phyloP scores from a whole-genome alignment of 2,113 vertebrate species.

The Lipotes vexillifer region DNA sequence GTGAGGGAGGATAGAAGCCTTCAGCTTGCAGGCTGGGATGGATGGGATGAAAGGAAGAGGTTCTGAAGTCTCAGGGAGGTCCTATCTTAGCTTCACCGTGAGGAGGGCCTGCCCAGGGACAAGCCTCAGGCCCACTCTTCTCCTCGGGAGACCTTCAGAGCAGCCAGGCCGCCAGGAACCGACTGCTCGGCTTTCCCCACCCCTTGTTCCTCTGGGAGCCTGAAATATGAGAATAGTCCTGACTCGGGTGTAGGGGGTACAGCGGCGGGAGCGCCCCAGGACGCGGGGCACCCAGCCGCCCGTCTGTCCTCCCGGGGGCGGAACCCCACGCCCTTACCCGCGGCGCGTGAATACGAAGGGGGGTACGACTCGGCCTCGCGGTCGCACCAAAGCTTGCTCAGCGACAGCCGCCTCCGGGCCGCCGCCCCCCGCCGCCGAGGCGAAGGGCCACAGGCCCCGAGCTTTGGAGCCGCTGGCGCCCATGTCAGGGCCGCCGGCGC shows the following conservation, averaged over 20 bases:
- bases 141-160: not conserved
- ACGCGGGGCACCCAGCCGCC: not conserved
- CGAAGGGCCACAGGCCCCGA: conserved; percentile 91
- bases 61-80: not conserved
- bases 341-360: conserved; percentile 93
- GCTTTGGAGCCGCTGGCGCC: conserved; percentile 92
- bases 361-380: conserved; percentile 84
- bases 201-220: not conserved
- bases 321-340: conserved; percentile 80
- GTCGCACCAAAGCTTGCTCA: conserved; percentile 88
- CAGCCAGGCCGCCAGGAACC: not conserved
- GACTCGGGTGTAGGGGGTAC: not conserved
- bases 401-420: conserved; percentile 74
- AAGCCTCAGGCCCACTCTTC: not conserved
- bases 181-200: not conserved
- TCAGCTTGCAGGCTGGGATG: not conserved
- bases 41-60: not conserved
- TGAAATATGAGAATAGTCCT: not conserved
- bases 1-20: not conserved
- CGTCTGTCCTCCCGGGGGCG: not conserved
- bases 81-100: not conserved
- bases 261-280: too few species aligned
- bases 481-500: conserved; percentile 85
- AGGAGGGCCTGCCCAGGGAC: not conserved
- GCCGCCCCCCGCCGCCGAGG: conserved; percentile 82